These are phyloP conservation scores for Drosophila ohnishii DNA, from an alignment of 1,140 invertebrate genomes.

Conservation along the genomic window DNA sequence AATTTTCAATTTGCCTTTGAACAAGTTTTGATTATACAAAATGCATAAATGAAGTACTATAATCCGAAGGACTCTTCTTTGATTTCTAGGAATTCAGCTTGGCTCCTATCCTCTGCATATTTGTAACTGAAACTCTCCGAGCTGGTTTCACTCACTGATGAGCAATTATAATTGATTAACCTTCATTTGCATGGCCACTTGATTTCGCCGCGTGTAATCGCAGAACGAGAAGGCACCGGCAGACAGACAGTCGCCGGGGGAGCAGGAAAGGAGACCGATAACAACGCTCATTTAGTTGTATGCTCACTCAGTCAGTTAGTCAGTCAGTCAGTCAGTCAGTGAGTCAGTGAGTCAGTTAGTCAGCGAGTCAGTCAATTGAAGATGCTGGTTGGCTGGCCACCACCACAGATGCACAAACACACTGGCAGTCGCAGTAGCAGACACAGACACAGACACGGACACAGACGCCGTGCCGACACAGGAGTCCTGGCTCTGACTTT, in stretches of 20 bases:
- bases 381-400: slow-evolving; percentile 68
- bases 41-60: not conserved
- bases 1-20: not conserved
- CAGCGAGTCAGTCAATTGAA: slow-evolving; percentile 69
- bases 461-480: slow-evolving; percentile 4
- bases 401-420: slow-evolving; percentile 22
- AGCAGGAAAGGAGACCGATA: slow-evolving; percentile 58
- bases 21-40: not conserved
- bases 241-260: slow-evolving; percentile 46
- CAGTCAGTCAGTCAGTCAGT: slow-evolving; percentile 46
- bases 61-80: not conserved
- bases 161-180: slow-evolving; percentile 24
- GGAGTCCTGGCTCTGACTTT: slow-evolving; percentile 11
- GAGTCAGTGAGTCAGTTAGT: slow-evolving; percentile 44
- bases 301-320: slow-evolving; percentile 51
- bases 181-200: slow-evolving; percentile 34
- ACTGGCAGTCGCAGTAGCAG: slow-evolving; percentile 9
- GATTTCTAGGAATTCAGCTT: not conserved
- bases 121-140: not conserved
- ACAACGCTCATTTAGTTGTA: slow-evolving; percentile 76
- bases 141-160: not conserved
- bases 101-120: not conserved
- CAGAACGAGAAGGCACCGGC: slow-evolving; percentile 9
- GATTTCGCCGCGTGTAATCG: slow-evolving; percentile 29
- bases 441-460: slow-evolving; percentile 13